Evolutionary conservation across 2,113 vertebrate genomes (phyloP).

Genomic region (Corythaixoides concolor): DNA sequence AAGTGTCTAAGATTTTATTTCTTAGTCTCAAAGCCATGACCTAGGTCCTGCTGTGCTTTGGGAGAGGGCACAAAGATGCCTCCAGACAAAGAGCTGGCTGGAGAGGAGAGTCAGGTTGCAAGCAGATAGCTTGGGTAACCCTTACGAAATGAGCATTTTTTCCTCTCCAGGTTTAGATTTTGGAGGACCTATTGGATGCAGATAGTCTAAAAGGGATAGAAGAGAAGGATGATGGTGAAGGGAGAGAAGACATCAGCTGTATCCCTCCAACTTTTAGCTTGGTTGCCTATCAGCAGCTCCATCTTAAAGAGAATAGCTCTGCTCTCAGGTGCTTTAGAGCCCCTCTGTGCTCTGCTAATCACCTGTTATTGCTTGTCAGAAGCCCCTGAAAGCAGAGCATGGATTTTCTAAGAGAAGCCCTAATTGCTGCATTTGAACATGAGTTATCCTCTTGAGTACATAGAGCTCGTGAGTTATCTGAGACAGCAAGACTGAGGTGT

Average conservation of each 20-base stretch:
- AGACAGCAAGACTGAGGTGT: neutral
- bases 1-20: neutral
- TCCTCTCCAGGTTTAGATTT: neutral
- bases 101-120: neutral
- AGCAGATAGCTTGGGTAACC: neutral
- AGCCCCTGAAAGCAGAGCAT: neutral
- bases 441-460: neutral
- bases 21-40: neutral
- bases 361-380: neutral
- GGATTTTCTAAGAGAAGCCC: neutral
- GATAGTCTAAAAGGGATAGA: neutral
- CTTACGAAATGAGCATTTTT: neutral
- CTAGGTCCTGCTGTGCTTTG: neutral
- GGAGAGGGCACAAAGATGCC: neutral
- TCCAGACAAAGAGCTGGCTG: neutral
- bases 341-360: neutral
- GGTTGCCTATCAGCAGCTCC: neutral
- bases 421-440: neutral
- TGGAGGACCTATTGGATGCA: neutral
- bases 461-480: neutral
- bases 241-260: neutral
- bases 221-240: neutral
- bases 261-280: neutral
- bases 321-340: neutral
- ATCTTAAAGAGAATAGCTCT: neutral